Evolutionary conservation across 1,140 invertebrate species (phyloP).

Genomic region (Vanessa tameamea): DNA sequence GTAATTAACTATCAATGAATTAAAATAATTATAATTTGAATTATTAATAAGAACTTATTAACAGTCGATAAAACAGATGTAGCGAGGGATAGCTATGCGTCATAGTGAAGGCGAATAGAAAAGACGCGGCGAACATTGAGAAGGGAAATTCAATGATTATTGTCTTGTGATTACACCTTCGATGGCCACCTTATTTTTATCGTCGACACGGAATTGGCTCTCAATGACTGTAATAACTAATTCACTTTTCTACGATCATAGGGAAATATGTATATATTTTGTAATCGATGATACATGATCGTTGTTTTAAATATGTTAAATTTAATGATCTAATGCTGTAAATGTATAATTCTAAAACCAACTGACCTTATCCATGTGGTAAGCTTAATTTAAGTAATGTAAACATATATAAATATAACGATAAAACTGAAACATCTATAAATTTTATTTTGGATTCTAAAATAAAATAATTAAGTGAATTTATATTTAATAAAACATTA

Average conservation of each 20-base stretch:
- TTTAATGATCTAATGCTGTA: not conserved
- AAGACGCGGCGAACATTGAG: slow-evolving; percentile 23
- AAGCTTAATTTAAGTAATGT: too few relatives aligned
- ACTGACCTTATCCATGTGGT: too few relatives aligned
- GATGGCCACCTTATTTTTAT: slow-evolving; percentile 30
- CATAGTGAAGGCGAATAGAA: slow-evolving; percentile 21
- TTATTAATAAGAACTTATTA: slow-evolving; percentile 29
- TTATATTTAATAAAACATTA: not conserved
- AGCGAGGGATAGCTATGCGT: slow-evolving; percentile 20
- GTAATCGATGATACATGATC: slow-evolving; percentile 13
- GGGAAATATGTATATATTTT: not conserved
- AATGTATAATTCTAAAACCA: not conserved
- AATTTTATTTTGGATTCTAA: too few relatives aligned
- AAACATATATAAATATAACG: too few relatives aligned
- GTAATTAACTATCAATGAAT: slow-evolving; percentile 12
- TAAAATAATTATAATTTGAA: slow-evolving; percentile 21
- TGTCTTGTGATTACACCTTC: slow-evolving; percentile 24
- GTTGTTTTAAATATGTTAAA: not conserved
- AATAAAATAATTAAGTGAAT: too few relatives aligned
- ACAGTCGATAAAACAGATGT: not conserved
- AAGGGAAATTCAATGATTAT: slow-evolving; percentile 27
- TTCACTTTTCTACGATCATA: slow-evolving; percentile 16
- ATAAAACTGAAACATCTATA: too few relatives aligned
- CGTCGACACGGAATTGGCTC: slow-evolving; percentile 28
- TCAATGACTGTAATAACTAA: slow-evolving; percentile 34